phyloP scores from a whole-genome alignment of 2,113 vertebrate species.

The Cranoglanis bouderius region DNA sequence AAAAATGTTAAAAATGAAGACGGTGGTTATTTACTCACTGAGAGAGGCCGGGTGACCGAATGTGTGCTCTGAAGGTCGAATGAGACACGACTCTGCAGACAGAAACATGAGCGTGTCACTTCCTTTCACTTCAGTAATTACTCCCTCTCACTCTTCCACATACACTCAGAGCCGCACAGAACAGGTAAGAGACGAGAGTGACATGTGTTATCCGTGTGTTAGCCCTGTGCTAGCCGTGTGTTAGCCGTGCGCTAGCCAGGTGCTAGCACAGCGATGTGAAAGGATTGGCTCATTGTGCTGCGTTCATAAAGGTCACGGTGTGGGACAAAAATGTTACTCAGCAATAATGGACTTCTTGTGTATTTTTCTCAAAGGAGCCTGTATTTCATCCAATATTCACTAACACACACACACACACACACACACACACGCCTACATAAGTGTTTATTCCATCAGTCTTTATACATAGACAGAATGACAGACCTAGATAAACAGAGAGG shows the following conservation, averaged over 20 bases:
- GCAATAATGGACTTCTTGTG: constrained; percentile 38
- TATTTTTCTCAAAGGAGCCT: constrained; percentile 26
- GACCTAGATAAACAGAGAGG: not conserved
- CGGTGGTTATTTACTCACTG: constrained; percentile 33
- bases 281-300: not conserved
- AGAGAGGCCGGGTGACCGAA: not conserved
- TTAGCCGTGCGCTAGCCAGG: not conserved
- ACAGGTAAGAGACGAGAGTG: not conserved
- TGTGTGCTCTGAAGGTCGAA: constrained; percentile 9
- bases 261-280: not conserved
- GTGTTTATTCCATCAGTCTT: constrained; percentile 11
- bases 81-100: constrained; percentile 43
- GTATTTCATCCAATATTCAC: constrained; percentile 18
- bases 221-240: not conserved
- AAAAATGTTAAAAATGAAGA: not conserved
- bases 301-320: constrained; percentile 23
- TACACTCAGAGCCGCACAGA: not conserved
- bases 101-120: constrained; percentile 38
- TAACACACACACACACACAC: constrained; percentile 11
- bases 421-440: constrained; percentile 26
- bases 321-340: constrained; percentile 42
- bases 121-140: not conserved
- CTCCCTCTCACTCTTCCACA: not conserved
- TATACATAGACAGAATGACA: not conserved
- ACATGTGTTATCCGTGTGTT: not conserved